Evolutionary conservation across 2,888 invertebrate species (phyloP), one percentile per base, ranked within the genome.

Genomic region (Neoscelio sp.): DNA sequence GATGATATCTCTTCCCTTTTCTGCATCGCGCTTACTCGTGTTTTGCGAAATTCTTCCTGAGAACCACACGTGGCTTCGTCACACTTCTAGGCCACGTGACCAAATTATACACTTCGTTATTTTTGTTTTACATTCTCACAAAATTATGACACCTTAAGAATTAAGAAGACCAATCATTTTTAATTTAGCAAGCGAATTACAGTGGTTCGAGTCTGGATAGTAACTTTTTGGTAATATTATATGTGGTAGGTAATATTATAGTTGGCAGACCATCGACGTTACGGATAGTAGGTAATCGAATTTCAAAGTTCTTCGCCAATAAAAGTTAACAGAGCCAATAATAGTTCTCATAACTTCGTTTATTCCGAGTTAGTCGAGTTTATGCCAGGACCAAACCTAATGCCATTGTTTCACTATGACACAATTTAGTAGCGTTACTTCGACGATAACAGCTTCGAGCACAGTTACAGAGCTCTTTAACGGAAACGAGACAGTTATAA

Each of bases 1-100:
- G 86, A 87, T 86, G 81, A 74, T 85, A 86, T 87, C 86, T 85
- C 65, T 73, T 64, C 48, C 75, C 77, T 67, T 58, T 62, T 73
- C 77, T 65, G 54, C 20, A 23, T 12, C 46, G 38, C 44, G 23
- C 54, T 68, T 46, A 42, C 4, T 10, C 17, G 58, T 62, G 46
- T 20, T 68, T 76, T 62, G 28, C 52, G 56, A 70, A 70, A 70
- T 62, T 26, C 54, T 50, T 23, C 54, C 40, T 77, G 64, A 56
- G 70, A 70, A 70, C 13, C 62, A 15, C 64, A 40, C 70, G 56
- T 68, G 48, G 28, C 56, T 60, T 35, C 26, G 48, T 33, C 30
- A 23, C 12, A 54, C 26, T 54, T 38, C 28, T 40, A 50, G 13
- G 2, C 60, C 20, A 13, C 48, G 56, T 23, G 52, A 50, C 71